phyloP scores from a whole-genome alignment of 1,140 invertebrate species.

The Hyposmocoma kahamanoa region DNA sequence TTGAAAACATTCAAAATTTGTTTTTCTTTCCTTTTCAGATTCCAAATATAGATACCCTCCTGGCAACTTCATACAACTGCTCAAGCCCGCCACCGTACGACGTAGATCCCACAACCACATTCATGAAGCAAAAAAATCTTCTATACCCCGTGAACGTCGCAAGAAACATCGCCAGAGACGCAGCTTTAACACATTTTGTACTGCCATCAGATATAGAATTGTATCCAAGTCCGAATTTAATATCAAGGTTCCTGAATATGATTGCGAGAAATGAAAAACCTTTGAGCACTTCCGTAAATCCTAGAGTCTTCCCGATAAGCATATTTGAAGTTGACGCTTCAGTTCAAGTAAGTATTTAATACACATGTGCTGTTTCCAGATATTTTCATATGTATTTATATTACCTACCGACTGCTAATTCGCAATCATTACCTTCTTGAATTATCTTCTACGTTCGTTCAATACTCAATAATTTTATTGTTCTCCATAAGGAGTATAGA shows the following conservation, averaged over 20 bases:
- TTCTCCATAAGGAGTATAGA: too few species aligned
- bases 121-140: slow-evolving; percentile 85
- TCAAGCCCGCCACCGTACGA: slow-evolving; percentile 79
- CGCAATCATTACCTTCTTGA: too few species aligned
- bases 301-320: slow-evolving; percentile 86
- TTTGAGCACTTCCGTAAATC: slow-evolving; percentile 76
- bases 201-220: slow-evolving; percentile 92
- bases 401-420: too few species aligned
- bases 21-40: slow-evolving; percentile 72
- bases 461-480: too few species aligned
- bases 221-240: slow-evolving; percentile 87
- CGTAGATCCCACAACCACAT: slow-evolving; percentile 79
- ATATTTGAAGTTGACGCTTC: slow-evolving; percentile 89
- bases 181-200: slow-evolving; percentile 87
- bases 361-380: not conserved
- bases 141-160: slow-evolving; percentile 93
- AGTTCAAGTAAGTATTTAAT: slow-evolving; percentile 49
- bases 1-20: too few species aligned
- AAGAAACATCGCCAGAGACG: slow-evolving; percentile 87
- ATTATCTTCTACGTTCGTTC: too few species aligned
- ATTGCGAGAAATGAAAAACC: slow-evolving; percentile 81
- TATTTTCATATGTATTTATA: not conserved
- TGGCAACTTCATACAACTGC: slow-evolving; percentile 81
- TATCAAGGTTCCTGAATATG: slow-evolving; percentile 87
- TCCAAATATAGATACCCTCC: slow-evolving; percentile 76